These are phyloP conservation scores for Drosophila asahinai DNA, from an alignment of 1,140 invertebrate species.

Conservation along the genomic window DNA sequence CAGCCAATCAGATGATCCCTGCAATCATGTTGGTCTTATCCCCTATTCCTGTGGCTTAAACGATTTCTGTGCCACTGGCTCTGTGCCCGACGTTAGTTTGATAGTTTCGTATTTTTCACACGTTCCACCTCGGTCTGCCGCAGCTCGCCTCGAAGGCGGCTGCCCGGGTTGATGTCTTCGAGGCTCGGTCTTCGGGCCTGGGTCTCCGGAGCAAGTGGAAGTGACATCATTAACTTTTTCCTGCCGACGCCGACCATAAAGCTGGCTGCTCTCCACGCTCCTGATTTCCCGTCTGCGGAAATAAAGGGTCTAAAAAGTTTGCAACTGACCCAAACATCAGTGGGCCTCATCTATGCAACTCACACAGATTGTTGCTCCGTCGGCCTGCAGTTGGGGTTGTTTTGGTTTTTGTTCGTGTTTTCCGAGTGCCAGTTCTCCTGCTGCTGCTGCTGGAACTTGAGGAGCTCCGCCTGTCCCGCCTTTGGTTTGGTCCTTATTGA, in stretches of 20 bases:
- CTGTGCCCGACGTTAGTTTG: constrained; percentile 35
- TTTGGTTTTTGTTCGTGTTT: constrained; percentile 35
- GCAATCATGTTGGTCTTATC: constrained; percentile 11
- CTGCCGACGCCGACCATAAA: constrained; percentile 24
- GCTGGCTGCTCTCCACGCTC: constrained; percentile 4
- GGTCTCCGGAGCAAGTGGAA: constrained; percentile 61
- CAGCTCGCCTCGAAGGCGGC: constrained; percentile 9
- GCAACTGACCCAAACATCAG: constrained; percentile 36
- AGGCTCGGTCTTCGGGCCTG: constrained; percentile 3
- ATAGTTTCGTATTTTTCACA: constrained; percentile 47
- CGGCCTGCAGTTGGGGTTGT: constrained; percentile 15
- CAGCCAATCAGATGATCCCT: constrained; percentile 6
- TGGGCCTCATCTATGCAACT: constrained; percentile 31
- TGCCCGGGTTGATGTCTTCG: constrained; percentile 28
- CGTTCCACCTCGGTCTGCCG: constrained; percentile 18
- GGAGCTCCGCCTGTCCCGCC: constrained; percentile 24
- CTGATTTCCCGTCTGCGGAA: constrained; percentile 24
- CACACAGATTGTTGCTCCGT: constrained; percentile 28
- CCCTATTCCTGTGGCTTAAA: constrained; percentile 25
- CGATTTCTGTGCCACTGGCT: constrained; percentile 9
- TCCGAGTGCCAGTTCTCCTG: constrained; percentile 8
- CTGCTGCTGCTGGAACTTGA: constrained; percentile 4
- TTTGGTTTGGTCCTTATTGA: constrained; percentile 67
- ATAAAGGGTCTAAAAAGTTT: constrained; percentile 72
- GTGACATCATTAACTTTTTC: constrained; percentile 81